Base-by-base conservation (phyloP, 1,140 invertebrate genomes). In the Dufourea novaeangliae region DNA sequence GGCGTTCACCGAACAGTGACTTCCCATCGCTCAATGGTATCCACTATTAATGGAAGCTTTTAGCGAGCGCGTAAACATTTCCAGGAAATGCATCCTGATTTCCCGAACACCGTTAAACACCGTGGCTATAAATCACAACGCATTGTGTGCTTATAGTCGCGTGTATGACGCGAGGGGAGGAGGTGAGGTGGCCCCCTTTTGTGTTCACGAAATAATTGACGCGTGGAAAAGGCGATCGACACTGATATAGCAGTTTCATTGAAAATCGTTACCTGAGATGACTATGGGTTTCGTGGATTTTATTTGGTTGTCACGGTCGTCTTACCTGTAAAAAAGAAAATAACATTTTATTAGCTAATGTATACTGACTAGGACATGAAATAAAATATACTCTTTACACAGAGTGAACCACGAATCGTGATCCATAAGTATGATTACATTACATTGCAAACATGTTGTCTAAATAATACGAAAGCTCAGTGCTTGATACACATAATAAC, bases 51-150 rank as follows among this genome's bases (percentile, higher is more conserved):
- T 74, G 62, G 71, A 74, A 17, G 71, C 71, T 79, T 79, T 74
- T 61, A 79, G 32, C 50, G 61, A 17, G 10, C 62, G 54, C 52
- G 71, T 66, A 79, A 74, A 79, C 54, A 74, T 74, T 78, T 74
- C 39, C 70, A 66, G 76, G 76, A 66, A 78, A 78, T 78, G 70
- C 76, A 78, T 57, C 46, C 76, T 57, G 76, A 78, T 78, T 78
- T 66, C 76, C 61, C 41, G 66, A 34, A 5, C 41, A 17, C 52
- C 66, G 67, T 54, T 70, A 77, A 77, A 70, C 57, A 62, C 8
- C 14, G 7, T 11, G 57, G n/a, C 3, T 59, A 61, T 77, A 71
- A 77, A 77, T 77, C 44, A 63, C 39, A 71, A 71, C 57, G 20
- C 54, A 54, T 22, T 37, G 44, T 8, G 67, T 56, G 46, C 63